These are phyloP conservation scores for Phoenicopterus ruber DNA, from an alignment of 2,113 vertebrate genomes.

Conservation along the genomic window DNA sequence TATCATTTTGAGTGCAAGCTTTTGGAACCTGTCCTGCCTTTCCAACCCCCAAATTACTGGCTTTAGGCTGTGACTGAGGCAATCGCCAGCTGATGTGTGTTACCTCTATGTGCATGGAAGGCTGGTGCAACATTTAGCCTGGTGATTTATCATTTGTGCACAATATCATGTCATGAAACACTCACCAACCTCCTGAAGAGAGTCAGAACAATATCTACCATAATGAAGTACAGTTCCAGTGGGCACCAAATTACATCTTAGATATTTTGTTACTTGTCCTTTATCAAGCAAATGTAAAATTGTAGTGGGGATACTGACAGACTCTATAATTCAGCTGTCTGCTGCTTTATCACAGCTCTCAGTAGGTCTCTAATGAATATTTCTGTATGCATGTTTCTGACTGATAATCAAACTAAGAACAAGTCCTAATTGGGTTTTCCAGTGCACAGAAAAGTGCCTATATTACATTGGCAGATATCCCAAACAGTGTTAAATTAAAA, in stretches of 20 bases:
- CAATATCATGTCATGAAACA: background rate
- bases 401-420: constrained; percentile 78
- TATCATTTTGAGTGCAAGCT: background rate
- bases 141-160: background rate
- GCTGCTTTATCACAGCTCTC: constrained; percentile 77
- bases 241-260: constrained; percentile 65
- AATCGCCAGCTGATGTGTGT: fast-evolving
- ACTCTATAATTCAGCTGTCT: constrained; percentile 74
- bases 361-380: constrained; percentile 76
- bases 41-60: background rate
- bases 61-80: background rate
- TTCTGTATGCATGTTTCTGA: constrained; percentile 72
- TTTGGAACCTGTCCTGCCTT: background rate
- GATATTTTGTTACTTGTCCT: constrained; percentile 66
- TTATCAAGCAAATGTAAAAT: constrained; percentile 74
- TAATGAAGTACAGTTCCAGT: constrained; percentile 9
- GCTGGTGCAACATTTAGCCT: background rate
- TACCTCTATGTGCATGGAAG: background rate
- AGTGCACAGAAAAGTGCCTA: constrained; percentile 65
- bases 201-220: constrained; percentile 24
- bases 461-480: constrained; percentile 68
- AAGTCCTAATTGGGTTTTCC: constrained; percentile 78
- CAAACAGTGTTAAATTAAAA: constrained; percentile 70
- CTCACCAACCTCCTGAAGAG: constrained; percentile 22
- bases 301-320: constrained; percentile 60